These are phyloP conservation scores for Platycheirus albimanus DNA, from an alignment of 2,888 invertebrate species.

Conservation along the genomic window DNA sequence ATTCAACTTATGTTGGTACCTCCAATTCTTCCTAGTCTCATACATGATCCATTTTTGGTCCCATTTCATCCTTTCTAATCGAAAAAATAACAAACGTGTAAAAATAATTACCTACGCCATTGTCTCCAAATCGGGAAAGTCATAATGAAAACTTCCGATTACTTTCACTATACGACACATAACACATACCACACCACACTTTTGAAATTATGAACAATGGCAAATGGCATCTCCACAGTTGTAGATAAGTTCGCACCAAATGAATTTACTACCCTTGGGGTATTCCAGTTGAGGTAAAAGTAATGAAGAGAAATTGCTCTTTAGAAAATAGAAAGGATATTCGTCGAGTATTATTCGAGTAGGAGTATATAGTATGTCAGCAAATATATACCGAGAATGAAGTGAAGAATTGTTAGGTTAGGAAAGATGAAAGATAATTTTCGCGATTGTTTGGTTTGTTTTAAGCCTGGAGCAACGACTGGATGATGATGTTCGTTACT, in stretches of 20 bases:
- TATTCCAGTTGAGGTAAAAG: constrained; percentile 62
- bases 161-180: constrained; percentile 45
- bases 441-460: constrained; percentile 50
- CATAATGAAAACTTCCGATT: constrained; percentile 60
- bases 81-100: constrained; percentile 43
- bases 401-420: constrained; percentile 48
- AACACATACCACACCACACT: constrained; percentile 11
- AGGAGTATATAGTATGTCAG: constrained; percentile 17
- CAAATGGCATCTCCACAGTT: constrained; percentile 48
- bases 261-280: constrained; percentile 63
- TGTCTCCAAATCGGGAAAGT: constrained; percentile 54
- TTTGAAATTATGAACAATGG: constrained; percentile 52
- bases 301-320: constrained; percentile 67
- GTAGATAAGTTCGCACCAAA: constrained; percentile 47
- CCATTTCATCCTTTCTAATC: background rate
- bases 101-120: constrained; percentile 67
- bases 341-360: constrained; percentile 7
- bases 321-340: constrained; percentile 37
- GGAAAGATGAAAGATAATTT: constrained; percentile 67
- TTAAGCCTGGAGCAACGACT: constrained; percentile 7
- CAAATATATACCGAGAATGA: constrained; percentile 7
- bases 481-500: constrained; percentile 41
- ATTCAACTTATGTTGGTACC: background rate
- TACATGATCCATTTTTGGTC: constrained; percentile 23
- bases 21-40: background rate